Conservation (phyloP, 2,113 vertebrate genomes). For the Gulo gulo region DNA sequence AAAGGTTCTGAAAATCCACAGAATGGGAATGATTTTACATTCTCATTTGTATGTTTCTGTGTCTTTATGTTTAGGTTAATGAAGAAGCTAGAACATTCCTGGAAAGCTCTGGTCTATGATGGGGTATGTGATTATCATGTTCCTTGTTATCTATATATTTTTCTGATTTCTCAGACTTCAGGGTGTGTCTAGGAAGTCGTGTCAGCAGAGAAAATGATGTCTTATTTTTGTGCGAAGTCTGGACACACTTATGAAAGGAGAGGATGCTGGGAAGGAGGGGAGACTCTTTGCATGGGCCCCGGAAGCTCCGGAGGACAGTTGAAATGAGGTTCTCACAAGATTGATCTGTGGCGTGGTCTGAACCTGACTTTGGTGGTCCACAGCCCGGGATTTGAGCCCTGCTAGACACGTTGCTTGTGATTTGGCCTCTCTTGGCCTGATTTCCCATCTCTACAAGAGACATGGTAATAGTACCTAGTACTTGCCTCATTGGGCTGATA, state of each 20-base stretch:
- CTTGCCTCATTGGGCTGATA: background rate
- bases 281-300: background rate
- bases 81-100: conserved; percentile 99
- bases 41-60: conserved; percentile 44
- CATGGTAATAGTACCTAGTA: background rate
- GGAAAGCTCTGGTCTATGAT: conserved; percentile 99
- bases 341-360: background rate
- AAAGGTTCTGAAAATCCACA: conserved; percentile 6
- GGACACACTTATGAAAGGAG: background rate
- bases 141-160: background rate
- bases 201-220: background rate
- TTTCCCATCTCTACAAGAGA: background rate
- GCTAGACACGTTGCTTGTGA: no score
- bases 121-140: conserved; percentile 86
- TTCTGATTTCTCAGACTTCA: background rate
- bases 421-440: background rate
- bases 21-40: background rate
- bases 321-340: background rate
- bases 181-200: background rate
- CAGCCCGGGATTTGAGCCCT: background rate
- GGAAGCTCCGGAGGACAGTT: background rate
- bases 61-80: conserved; percentile 88
- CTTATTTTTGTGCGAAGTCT: background rate
- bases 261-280: background rate
- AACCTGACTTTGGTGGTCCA: background rate